A percentile compares a stretch with the other conserved stretches of the same genome.
Conservation (phyloP, 2,113 vertebrate species). For the Gorsachius goisagi region DNA sequence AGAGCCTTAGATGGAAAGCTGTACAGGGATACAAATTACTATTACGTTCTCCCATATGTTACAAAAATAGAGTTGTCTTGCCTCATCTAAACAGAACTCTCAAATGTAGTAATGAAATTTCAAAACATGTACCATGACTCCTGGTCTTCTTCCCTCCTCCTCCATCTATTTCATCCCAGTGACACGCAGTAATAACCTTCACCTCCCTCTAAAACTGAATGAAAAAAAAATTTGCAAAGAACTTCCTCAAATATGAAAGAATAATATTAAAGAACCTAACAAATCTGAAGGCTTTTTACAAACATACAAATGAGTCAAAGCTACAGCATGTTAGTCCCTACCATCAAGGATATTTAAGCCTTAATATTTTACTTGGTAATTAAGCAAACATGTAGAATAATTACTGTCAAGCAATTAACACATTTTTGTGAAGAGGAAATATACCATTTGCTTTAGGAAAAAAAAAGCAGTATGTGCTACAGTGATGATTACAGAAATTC, state of each 20-base stretch:
- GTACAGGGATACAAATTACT: not conserved
- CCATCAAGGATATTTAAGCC: not conserved
- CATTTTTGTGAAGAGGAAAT: constrained; percentile 4
- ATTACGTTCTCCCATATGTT: not conserved
- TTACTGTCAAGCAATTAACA: constrained; percentile 20
- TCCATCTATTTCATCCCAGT: not conserved
- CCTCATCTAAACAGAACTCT: not conserved
- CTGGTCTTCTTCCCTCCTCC: not conserved
- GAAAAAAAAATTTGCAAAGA: not conserved
- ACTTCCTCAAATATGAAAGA: not conserved
- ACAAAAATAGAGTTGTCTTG: not conserved
- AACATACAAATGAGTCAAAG: not conserved
- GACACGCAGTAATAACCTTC: not conserved
- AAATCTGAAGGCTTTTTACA: not conserved
- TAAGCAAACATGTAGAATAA: constrained; percentile 23
- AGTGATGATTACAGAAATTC: not conserved
- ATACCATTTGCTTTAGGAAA: not conserved
- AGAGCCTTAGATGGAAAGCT: not conserved
- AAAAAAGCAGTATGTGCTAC: not conserved
- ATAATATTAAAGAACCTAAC: not conserved
- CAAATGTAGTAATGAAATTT: not conserved
- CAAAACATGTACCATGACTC: not conserved
- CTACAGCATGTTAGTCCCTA: not conserved
- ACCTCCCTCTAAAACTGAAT: not conserved
- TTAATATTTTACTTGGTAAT: constrained; percentile 37